A percentile compares a stretch with the other conserved stretches of the same genome.
These are phyloP conservation scores for Prietella phreatophila DNA, from an alignment of 2,113 vertebrate species.

Conservation along the genomic window DNA sequence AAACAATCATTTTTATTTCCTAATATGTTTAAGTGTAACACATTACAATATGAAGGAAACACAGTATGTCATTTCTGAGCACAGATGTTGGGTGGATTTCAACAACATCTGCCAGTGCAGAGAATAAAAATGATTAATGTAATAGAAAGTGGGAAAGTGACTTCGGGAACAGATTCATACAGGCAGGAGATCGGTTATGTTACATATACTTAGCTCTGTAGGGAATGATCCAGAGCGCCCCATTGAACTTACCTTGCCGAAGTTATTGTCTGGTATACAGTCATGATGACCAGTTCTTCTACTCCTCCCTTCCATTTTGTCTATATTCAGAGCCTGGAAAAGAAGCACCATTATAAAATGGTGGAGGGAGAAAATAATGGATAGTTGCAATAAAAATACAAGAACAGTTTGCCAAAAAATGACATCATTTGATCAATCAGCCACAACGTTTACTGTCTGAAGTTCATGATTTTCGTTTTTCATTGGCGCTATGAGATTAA, in stretches of 20 bases:
- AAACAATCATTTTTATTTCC: neutral
- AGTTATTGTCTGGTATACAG: slow-evolving; percentile 49
- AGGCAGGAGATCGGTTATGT: slow-evolving; percentile 23
- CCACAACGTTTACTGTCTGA: neutral
- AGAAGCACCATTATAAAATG: slow-evolving; percentile 3
- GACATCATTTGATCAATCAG: neutral
- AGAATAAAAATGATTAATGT: neutral
- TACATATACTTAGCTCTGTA: neutral
- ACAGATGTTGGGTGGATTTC: slow-evolving; percentile 37
- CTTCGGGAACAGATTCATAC: neutral
- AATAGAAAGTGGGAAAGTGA: slow-evolving; percentile 2
- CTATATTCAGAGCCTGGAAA: slow-evolving; percentile 36
- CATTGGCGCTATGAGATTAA: neutral
- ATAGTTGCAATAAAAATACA: no score
- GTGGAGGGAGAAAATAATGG: neutral
- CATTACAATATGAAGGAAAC: neutral
- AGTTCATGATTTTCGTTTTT: neutral
- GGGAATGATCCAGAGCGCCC: neutral
- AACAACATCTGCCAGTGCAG: slow-evolving; percentile 10
- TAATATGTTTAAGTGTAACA: neutral
- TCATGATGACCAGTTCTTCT: slow-evolving; percentile 44
- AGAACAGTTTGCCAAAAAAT: neutral
- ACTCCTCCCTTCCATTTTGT: slow-evolving; percentile 35
- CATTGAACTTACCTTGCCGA: slow-evolving; percentile 41
- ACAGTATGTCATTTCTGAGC: neutral